These are phyloP conservation scores for Brachionichthys hirsutus DNA, from an alignment of 2,113 vertebrate genomes.

Conservation along the genomic window DNA sequence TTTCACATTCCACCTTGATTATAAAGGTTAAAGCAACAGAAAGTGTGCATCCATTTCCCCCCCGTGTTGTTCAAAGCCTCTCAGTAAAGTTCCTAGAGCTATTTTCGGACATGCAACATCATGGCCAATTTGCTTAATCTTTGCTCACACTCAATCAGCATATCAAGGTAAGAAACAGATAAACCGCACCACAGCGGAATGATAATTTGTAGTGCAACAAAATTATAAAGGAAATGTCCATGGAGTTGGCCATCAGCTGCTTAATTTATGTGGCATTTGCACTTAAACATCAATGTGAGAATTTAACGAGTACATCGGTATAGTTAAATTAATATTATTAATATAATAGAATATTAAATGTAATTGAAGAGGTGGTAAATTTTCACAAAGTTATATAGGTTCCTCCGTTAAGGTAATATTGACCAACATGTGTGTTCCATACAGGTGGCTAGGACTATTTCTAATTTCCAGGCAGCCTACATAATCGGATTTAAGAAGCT, in stretches of 20 bases:
- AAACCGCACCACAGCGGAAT: background rate
- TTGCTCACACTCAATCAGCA: conserved; percentile 81
- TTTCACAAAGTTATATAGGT: background rate
- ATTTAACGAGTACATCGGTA: background rate
- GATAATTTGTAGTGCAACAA: background rate
- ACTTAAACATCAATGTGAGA: conserved; percentile 3
- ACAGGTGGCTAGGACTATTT: conserved; percentile 61
- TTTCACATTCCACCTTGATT: conserved; percentile 61
- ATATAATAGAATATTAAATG: background rate
- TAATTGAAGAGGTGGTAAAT: background rate
- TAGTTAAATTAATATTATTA: background rate
- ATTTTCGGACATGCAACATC: conserved; percentile 75
- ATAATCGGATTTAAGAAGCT: conserved; percentile 83
- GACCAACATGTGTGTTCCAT: conserved; percentile 10
- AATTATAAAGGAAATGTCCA: background rate
- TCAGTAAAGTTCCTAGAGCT: conserved; percentile 59
- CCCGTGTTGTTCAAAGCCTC: conserved; percentile 67
- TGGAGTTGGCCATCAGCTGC: background rate
- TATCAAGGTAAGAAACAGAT: conserved; percentile 25
- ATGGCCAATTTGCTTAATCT: conserved; percentile 91
- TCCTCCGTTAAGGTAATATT: conserved; percentile 5
- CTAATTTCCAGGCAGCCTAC: conserved; percentile 68
- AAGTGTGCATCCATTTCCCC: conserved; percentile 30
- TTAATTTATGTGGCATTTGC: background rate
- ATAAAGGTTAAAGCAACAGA: conserved; percentile 32